Evolutionary conservation across 1,140 invertebrate genomes (phyloP), one percentile per base, ranked within the genome.

Genomic region (Zaprionus africanus): DNA sequence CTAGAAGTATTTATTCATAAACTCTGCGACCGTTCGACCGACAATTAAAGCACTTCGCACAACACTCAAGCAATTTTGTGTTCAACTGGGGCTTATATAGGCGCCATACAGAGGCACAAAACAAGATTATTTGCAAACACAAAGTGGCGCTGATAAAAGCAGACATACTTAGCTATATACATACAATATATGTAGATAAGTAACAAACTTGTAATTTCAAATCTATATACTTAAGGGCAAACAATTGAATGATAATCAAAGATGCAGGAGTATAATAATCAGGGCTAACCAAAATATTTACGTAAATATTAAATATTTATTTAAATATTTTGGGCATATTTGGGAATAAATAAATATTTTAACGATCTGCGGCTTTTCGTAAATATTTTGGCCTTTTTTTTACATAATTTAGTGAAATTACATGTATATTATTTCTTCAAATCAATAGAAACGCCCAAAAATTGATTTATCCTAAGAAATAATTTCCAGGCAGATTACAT

Each of bases 71-170:
- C 6, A 15, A 43, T 41, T 75, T 59, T 1, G 34, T 61, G 22
- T 28, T 31, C 11, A 38, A 24, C 31, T 46, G 5, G 17, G n/a
- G n/a, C 56, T 54, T 82, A 78, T 82, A 82, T 82, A 82, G 43
- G 19, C 63, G 28, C 6, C 36, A 54, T 1, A 13, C 13, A 12
- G 49, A 19, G 4, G 4, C 17, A 1, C 19, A 28, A 66, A 66
- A 46, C 31, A 57, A 46, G 64, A 65, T 56, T 65, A 65, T 19
- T 56, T 41, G 36, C 24, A 31, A 38, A 28, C 0, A 51, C 17
- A 49, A 2, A 12, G 9, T 24, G 22, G 19, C 38, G n/a, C 51
- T 54, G 51, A 65, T 56, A 65, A 53, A 63, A n/a, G 13, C n/a
- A 24, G 28, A 36, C n/a, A 26, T 46, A 49, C 13, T 62, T n/a